phyloP scores from a whole-genome alignment of 2,888 invertebrate species.

The Acrobasis consociella region DNA sequence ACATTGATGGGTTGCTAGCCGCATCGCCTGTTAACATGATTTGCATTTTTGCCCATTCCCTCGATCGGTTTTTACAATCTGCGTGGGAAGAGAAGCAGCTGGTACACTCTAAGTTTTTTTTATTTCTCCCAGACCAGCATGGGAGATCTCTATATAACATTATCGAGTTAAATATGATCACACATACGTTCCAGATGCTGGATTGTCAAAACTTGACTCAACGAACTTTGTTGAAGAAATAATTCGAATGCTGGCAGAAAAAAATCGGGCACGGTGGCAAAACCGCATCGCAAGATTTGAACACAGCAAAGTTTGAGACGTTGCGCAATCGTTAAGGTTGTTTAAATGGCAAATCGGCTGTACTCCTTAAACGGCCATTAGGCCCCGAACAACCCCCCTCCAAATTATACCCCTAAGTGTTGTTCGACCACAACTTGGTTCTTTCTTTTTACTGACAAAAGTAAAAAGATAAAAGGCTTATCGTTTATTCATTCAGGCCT shows the following conservation, averaged over 20 bases:
- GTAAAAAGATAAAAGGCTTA: conserved; percentile 16
- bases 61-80: no score
- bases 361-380: conserved; percentile 41
- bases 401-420: conserved; percentile 37
- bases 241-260: background rate
- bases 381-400: conserved; percentile 32
- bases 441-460: conserved; percentile 31
- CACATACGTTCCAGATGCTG: no score
- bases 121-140: no score
- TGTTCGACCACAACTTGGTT: conserved; percentile 32
- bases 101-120: no score
- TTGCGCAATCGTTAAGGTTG: conserved; percentile 38
- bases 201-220: no score
- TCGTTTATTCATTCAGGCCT: conserved; percentile 10
- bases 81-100: no score
- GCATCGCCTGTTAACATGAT: no score
- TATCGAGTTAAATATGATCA: no score
- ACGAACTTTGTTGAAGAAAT: background rate
- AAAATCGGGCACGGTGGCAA: background rate
- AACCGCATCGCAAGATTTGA: conserved; percentile 30
- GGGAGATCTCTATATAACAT: no score
- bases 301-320: conserved; percentile 35
- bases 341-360: conserved; percentile 40
- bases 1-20: no score
- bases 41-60: no score